Percentiles rank a stretch among this genome's conserved stretches.
These are phyloP conservation scores for Drosophila recens DNA, from an alignment of 2,888 invertebrate species.

Conservation along the genomic window DNA sequence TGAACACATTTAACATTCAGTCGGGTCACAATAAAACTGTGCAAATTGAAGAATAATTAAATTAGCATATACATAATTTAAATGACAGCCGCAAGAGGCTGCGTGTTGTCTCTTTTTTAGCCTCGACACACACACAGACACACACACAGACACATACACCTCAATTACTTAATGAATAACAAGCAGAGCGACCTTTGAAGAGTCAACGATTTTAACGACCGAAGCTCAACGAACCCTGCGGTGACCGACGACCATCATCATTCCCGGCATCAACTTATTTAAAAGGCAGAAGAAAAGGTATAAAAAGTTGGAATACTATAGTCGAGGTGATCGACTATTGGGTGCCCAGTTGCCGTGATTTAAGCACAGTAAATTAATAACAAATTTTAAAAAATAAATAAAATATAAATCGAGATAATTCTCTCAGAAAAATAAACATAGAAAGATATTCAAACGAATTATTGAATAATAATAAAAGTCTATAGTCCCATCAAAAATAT, in stretches of 20 bases:
- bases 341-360: background rate
- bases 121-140: background rate
- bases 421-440: too few species aligned
- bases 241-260: constrained; percentile 28
- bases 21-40: constrained; percentile 51
- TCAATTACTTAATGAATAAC: constrained; percentile 77
- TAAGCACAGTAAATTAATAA: too few species aligned
- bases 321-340: background rate
- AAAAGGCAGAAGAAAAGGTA: constrained; percentile 14
- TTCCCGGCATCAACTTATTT: constrained; percentile 2
- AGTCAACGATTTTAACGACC: constrained; percentile 62
- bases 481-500: too few species aligned
- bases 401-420: too few species aligned
- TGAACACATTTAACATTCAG: constrained; percentile 27
- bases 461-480: too few species aligned
- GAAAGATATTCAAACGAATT: too few species aligned
- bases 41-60: constrained; percentile 75
- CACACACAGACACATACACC: constrained; percentile 33
- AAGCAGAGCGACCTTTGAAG: constrained; percentile 45
- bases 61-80: constrained; percentile 75
- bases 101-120: constrained; percentile 19
- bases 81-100: constrained; percentile 53
- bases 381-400: too few species aligned
- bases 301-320: constrained; percentile 25
- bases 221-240: constrained; percentile 41